A percentile compares a stretch with the other conserved stretches of the same genome.
These are phyloP conservation scores for Drosophila kokeensis DNA, from an alignment of 2,888 invertebrate genomes.

Conservation along the genomic window DNA sequence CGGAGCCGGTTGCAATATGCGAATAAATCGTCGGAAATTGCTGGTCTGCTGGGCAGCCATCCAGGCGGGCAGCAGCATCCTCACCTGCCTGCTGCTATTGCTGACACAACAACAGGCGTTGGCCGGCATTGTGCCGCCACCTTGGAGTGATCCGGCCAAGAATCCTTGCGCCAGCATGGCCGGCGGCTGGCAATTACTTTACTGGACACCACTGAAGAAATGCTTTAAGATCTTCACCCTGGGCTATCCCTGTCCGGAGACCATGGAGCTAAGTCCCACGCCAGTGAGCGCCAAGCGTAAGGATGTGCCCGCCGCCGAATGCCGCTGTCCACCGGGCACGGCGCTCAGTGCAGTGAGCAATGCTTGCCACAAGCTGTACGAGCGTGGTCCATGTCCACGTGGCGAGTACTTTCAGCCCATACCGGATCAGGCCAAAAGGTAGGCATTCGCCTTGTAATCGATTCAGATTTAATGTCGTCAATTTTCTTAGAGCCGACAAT, in stretches of 20 bases:
- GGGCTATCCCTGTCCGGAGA: constrained; percentile 93
- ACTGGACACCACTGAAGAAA: constrained; percentile 93
- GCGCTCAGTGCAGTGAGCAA: constrained; percentile 90
- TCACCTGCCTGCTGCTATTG: constrained; percentile 66
- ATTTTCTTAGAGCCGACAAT: constrained; percentile 67
- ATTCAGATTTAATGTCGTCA: no score
- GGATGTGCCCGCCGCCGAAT: constrained; percentile 89
- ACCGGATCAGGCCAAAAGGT: constrained; percentile 82
- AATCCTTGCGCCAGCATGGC: constrained; percentile 93
- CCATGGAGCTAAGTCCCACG: constrained; percentile 92
- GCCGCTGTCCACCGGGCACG: constrained; percentile 92
- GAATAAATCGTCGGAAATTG: constrained; percentile 79
- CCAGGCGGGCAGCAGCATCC: constrained; percentile 71
- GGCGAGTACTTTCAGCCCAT: constrained; percentile 92
- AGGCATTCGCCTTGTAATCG: background rate
- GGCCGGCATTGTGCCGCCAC: constrained; percentile 90
- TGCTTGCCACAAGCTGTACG: constrained; percentile 90
- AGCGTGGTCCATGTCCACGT: constrained; percentile 89
- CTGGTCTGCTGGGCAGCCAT: constrained; percentile 72
- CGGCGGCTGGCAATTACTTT: constrained; percentile 93
- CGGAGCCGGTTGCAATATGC: constrained; percentile 6
- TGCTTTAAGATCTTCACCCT: constrained; percentile 95
- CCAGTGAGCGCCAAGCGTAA: constrained; percentile 70
- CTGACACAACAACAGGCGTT: constrained; percentile 53
- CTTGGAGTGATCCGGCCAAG: constrained; percentile 92